Percentiles rank a stretch among this genome's conserved stretches.
Conservation (phyloP, 2,797 vertebrate species). For the Passerculus sandwichensis region DNA sequence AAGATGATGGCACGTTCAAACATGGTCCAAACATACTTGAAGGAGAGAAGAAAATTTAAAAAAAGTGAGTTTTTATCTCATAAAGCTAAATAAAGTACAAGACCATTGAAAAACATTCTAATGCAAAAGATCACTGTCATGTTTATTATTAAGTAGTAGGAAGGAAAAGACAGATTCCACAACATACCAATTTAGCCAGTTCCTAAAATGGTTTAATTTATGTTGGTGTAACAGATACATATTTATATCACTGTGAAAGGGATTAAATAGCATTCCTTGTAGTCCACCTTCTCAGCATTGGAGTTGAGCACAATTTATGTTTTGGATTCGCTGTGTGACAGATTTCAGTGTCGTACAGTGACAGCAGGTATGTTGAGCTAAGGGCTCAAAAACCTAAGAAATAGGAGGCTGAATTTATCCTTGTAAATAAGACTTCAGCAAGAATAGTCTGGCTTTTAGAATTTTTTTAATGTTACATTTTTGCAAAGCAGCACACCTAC, state of each 20-base stretch:
- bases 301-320: background rate
- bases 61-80: background rate
- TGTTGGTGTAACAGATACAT: background rate
- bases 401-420: background rate
- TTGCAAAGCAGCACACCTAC: background rate
- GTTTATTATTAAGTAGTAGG: background rate
- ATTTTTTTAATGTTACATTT: background rate
- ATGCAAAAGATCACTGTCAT: background rate
- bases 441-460: background rate
- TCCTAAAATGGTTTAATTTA: background rate
- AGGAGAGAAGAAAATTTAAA: background rate
- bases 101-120: background rate
- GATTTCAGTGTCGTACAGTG: accelerated
- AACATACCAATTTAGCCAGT: background rate
- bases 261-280: background rate
- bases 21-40: background rate
- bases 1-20: background rate
- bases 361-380: background rate
- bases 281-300: background rate
- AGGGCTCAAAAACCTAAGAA: background rate
- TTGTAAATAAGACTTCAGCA: background rate
- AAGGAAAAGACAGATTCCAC: background rate
- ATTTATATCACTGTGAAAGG: background rate
- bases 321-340: background rate
- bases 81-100: background rate